A percentile compares a stretch with the other conserved stretches of the same genome.
Evolutionary conservation across 2,888 invertebrate genomes (phyloP).

Genomic region (Antheraea assamensis): DNA sequence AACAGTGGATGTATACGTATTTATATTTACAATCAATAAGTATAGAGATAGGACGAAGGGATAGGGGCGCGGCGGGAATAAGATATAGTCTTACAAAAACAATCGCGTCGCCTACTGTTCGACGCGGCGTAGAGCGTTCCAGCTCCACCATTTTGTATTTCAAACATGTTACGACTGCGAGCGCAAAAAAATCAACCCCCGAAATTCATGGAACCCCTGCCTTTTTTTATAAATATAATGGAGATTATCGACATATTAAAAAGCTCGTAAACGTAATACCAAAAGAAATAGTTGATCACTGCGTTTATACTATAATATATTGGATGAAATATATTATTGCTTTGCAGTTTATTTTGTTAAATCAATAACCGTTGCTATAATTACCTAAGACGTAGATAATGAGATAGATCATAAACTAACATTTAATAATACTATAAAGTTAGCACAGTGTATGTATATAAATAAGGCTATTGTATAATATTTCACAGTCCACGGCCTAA

Average conservation of each 20-base stretch:
- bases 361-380: background rate
- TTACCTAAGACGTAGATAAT: background rate
- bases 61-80: background rate
- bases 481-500: background rate
- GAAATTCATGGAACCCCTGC: background rate
- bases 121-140: background rate
- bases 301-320: background rate
- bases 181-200: background rate
- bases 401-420: background rate
- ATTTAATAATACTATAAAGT: background rate
- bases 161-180: background rate
- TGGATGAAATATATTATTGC: background rate
- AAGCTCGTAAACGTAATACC: background rate
- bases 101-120: background rate
- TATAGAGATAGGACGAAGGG: background rate
- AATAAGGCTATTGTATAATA: too few relatives aligned
- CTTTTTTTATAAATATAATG: background rate
- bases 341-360: background rate
- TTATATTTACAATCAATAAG: constrained; percentile 9
- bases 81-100: background rate
- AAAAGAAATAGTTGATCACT: background rate
- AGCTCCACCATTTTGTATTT: constrained; percentile 16
- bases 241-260: background rate
- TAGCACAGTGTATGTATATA: background rate
- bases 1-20: background rate